A percentile compares a stretch with the other conserved stretches of the same genome.
Evolutionary conservation across 2,888 invertebrate genomes (phyloP).

Genomic region (Drosophila putrida): DNA sequence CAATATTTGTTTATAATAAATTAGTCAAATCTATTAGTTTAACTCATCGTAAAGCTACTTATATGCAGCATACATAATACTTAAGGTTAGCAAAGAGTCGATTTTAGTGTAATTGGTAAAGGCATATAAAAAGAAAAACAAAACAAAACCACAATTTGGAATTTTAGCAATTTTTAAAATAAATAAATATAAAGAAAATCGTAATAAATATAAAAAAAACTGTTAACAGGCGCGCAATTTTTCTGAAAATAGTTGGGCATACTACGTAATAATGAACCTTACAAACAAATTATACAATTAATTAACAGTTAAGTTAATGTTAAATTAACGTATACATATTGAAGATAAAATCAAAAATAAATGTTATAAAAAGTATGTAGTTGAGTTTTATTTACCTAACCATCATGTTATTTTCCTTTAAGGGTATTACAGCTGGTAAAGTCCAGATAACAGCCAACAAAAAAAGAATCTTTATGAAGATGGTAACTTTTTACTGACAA

Average conservation of each 20-base stretch:
- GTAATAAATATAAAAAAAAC: constrained; percentile 16
- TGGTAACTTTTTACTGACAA: too few relatives aligned
- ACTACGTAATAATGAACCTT: constrained; percentile 50
- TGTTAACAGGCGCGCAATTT: constrained; percentile 68
- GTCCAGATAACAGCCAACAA: too few relatives aligned
- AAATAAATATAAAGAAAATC: constrained; percentile 14
- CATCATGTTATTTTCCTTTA: neutral
- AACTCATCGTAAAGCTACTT: constrained; percentile 35
- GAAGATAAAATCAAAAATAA: constrained; percentile 66
- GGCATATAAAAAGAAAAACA: constrained; percentile 31
- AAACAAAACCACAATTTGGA: constrained; percentile 34
- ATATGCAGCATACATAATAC: constrained; percentile 36
- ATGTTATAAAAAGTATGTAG: constrained; percentile 67
- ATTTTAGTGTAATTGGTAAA: constrained; percentile 71
- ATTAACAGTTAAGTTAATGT: constrained; percentile 62
- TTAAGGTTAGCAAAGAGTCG: constrained; percentile 72
- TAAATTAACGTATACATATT: constrained; percentile 60
- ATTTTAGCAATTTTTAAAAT: constrained; percentile 66
- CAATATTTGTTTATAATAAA: constrained; percentile 17
- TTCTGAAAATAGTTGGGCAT: constrained; percentile 63
- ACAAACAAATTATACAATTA: constrained; percentile 51
- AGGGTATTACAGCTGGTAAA: neutral
- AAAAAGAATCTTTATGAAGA: too few relatives aligned
- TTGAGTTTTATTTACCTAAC: constrained; percentile 1
- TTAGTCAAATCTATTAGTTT: constrained; percentile 38